phyloP scores from a whole-genome alignment of 2,797 vertebrate genomes.

The Tachyglossus aculeatus region DNA sequence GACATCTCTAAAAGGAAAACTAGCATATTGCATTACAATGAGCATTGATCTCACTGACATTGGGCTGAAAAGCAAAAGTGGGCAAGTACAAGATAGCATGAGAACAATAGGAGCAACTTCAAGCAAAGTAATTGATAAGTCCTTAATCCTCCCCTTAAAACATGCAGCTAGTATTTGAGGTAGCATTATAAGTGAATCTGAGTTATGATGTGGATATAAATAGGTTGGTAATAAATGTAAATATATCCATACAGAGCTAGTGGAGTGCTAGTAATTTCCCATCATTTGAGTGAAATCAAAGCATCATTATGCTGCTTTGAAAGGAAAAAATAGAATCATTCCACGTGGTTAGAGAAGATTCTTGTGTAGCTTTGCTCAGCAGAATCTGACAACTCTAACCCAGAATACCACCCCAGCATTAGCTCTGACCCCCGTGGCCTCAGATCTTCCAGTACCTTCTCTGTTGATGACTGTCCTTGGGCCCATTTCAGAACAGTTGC shows the following conservation, averaged over 20 bases:
- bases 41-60: no score
- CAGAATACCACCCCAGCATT: background rate
- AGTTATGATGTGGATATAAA: background rate
- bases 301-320: background rate
- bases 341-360: background rate
- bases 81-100: no score
- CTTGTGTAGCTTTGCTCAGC: background rate
- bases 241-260: background rate
- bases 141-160: no score
- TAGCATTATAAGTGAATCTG: background rate
- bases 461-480: background rate
- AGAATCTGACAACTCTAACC: background rate
- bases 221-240: background rate
- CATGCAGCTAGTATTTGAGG: no score
- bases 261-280: background rate
- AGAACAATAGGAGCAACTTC: no score
- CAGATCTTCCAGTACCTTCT: fast-evolving
- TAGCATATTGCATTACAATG: no score
- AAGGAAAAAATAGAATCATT: constrained; percentile 7
- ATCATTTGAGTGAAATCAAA: background rate
- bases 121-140: no score
- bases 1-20: no score
- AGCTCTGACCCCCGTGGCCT: background rate
- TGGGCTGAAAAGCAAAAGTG: no score
- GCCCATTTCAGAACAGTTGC: background rate